phyloP scores from a whole-genome alignment of 2,888 invertebrate species.

The Papilio elwesi region DNA sequence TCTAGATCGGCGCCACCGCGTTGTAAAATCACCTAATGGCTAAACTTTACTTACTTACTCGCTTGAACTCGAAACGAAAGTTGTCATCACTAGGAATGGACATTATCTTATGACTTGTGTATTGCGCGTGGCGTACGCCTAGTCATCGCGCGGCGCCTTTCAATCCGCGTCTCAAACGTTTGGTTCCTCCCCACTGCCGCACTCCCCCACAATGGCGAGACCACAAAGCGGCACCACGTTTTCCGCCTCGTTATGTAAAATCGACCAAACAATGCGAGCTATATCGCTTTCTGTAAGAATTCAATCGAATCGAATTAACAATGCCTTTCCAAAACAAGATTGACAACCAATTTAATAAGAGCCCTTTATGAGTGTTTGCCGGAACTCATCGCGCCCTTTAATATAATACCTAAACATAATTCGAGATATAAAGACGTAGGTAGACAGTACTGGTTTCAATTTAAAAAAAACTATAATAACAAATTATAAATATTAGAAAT shows the following conservation, averaged over 20 bases:
- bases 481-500: not conserved
- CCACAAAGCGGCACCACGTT: constrained; percentile 71
- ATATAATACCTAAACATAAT: constrained; percentile 38
- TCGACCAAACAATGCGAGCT: constrained; percentile 75
- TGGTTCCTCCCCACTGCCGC: constrained; percentile 54
- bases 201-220: constrained; percentile 73
- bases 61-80: too few relatives aligned
- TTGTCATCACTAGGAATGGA: too few relatives aligned
- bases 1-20: too few relatives aligned
- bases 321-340: constrained; percentile 65
- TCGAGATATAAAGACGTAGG: not conserved
- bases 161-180: constrained; percentile 77
- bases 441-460: not conserved
- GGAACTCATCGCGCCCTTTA: constrained; percentile 48
- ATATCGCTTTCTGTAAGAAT: constrained; percentile 80
- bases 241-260: constrained; percentile 82
- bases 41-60: too few relatives aligned
- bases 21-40: too few relatives aligned
- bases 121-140: constrained; percentile 61
- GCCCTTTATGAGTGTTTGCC: constrained; percentile 49
- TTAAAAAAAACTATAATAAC: not conserved
- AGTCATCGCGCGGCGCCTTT: constrained; percentile 82
- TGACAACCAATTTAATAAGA: constrained; percentile 52
- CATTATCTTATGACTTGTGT: too few relatives aligned
- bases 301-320: constrained; percentile 80